Evolutionary conservation across 2,888 invertebrate species (phyloP), one percentile per base, ranked within the genome.

Genomic region (Leptinotarsa tumamoca): DNA sequence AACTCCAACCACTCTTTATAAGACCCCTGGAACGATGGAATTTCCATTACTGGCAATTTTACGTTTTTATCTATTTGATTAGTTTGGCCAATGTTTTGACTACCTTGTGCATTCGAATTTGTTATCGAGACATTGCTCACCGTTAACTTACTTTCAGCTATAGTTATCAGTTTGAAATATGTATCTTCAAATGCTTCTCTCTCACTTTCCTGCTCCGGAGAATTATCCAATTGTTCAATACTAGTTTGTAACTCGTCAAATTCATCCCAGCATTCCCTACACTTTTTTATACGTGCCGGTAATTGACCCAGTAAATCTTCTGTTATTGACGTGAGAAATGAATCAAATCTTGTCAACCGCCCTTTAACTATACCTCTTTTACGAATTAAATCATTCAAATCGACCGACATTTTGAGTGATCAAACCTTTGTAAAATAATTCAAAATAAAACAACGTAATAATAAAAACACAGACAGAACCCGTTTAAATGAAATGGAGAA

Each of bases 21-120:
- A 17, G 69, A 63, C 21, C 71, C 74, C 7, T 63, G 50, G 68
- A 74, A 74, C 4, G 68, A 54, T 43, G 72, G 75, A 71, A 75
- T 71, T 58, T 51, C 51, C 58, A 75, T 71, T 5, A 52, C 61
- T 7, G 75, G 72, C 51, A 74, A 56, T 70, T 74, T 66, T 33
- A 70, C 63, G 50, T 61, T 73, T 61, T 21, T 72, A 23, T 72
- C 70, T 21, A 21, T 58, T 3, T 58, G 50, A 49, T 51, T 17
- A 13, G 23, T 27, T 51, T 13, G 49, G 21, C 15, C 14, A 23
- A 68, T 18, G 50, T 18, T 68, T 68, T 51, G 68, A 68, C 23
- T 49, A 68, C 68, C 51, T 13, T 51, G 21, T 51, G 49, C 17
- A 49, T 7, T 23, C 10, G 7, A 49, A 68, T 68, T 49, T 18